Conservation (phyloP, 2,113 vertebrate species). For the Eira barbara region DNA sequence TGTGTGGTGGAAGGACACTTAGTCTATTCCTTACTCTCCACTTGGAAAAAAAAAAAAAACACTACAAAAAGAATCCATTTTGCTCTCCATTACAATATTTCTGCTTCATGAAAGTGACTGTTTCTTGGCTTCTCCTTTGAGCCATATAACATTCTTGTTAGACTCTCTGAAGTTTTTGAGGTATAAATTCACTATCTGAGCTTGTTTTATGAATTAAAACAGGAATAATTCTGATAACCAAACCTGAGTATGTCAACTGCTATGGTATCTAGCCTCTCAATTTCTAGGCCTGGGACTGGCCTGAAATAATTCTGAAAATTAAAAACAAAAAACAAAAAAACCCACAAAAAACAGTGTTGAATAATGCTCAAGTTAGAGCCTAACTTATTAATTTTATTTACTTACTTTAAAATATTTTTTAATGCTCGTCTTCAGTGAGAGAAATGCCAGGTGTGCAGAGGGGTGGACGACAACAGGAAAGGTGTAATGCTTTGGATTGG, state of each 20-base stretch:
- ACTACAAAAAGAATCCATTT: background rate
- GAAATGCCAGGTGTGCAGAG: background rate
- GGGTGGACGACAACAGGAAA: background rate
- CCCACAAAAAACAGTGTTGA: background rate
- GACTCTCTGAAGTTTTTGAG: background rate
- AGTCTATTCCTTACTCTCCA: background rate
- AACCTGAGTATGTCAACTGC: background rate
- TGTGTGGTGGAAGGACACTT: background rate
- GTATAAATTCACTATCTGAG: background rate
- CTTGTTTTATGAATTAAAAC: background rate
- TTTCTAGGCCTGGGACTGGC: background rate
- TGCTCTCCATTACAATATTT: background rate
- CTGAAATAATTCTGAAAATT: background rate
- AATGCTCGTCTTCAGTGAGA: background rate
- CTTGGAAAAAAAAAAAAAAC: background rate
- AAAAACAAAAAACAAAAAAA: background rate
- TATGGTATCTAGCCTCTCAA: background rate
- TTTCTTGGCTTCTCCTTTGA: background rate
- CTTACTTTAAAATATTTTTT: background rate
- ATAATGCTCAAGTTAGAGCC: background rate
- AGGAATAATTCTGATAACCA: background rate
- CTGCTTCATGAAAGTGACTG: background rate
- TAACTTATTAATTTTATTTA: background rate
- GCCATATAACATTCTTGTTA: background rate
- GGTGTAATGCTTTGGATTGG: background rate